Evolutionary conservation across 2,797 vertebrate species (phyloP), one percentile per base, ranked within the genome.

Genomic region (Toxotes lorentzi): DNA sequence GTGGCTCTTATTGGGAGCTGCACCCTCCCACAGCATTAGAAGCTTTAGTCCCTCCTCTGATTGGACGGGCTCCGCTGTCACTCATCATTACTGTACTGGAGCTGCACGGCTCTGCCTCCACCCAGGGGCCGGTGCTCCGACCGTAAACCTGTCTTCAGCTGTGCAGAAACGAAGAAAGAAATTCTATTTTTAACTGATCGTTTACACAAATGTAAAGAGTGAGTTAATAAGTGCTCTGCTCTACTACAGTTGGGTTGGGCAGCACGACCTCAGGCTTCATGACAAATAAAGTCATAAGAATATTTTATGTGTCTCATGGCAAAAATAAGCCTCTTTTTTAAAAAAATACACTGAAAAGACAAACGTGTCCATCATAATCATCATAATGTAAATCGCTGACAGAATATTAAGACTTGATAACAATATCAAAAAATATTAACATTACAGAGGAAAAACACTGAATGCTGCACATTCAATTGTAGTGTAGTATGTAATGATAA

Each of bases 11-110:
- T 70, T 71, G 47, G 1, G 43, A 24, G 64, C 66, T 69, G 58
- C 60, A 13, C 66, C 34, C 66, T 70, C 53, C 24, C 56, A 71
- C 85, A 21, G 86, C n/a, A 73, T 92, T 91, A 89, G 89, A 84
- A 83, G 79, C 84, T 84, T 70, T 48, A 50, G 82, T 50, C 73
- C 57, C 82, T 67, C 56, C 82, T 79, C 68, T 77, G 82, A 90
- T 91, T 86, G 88, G 91, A 63, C 78, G 50, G 66, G 21, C n/a
- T 9, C 23, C 7, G 30, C 73, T 81, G 93, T 86, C 93, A 75
- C 0, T 92, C 85, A 81, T 59, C 59, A 27, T 82, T 73, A 81
- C 38, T 47, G 54, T 1, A 4, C 40, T 5, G 62, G 13, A 24
- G 67, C 68, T 30, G 35, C 5, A 4, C 0, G 11, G 61, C 62